A percentile compares a stretch with the other conserved stretches of the same genome.
phyloP scores from a whole-genome alignment of 2,888 invertebrate species.

The Orthonevra nobilis region DNA sequence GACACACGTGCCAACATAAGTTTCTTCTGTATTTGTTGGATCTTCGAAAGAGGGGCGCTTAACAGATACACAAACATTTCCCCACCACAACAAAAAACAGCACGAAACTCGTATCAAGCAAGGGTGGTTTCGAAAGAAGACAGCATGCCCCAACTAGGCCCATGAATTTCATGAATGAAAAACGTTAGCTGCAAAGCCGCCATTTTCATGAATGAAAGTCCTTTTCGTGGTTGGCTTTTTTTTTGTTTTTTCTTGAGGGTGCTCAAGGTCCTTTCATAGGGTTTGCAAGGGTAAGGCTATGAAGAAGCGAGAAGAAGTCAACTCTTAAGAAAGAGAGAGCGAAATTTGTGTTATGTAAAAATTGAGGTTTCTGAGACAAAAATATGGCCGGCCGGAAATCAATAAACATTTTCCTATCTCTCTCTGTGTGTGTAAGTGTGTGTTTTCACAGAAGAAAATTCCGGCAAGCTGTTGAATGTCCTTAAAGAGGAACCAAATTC shows the following conservation, averaged over 20 bases:
- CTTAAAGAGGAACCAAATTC: slow-evolving; percentile 38
- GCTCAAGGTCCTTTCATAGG: slow-evolving; percentile 51
- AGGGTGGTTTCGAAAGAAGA: slow-evolving; percentile 7
- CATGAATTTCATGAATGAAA: slow-evolving; percentile 63
- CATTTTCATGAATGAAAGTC: slow-evolving; percentile 61
- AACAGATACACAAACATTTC: slow-evolving; percentile 8
- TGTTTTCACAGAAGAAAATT: background rate
- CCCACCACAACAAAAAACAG: slow-evolving; percentile 18
- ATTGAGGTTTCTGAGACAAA: slow-evolving; percentile 40
- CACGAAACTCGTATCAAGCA: slow-evolving; percentile 23
- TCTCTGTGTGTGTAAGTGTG: slow-evolving; percentile 16
- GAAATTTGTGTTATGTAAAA: slow-evolving; percentile 34
- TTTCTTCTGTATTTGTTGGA: slow-evolving; percentile 4
- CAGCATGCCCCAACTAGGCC: slow-evolving; percentile 33
- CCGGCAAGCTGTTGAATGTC: slow-evolving; percentile 64
- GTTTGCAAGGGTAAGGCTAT: background rate
- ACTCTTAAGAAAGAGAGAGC: slow-evolving; percentile 5
- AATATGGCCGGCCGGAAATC: slow-evolving; percentile 67
- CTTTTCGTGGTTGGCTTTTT: too few relatives aligned
- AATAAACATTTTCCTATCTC: slow-evolving; percentile 43
- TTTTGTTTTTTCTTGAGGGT: too few relatives aligned
- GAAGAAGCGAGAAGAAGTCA: slow-evolving; percentile 29
- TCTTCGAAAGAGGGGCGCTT: slow-evolving; percentile 51
- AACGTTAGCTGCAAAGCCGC: slow-evolving; percentile 34
- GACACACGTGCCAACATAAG: slow-evolving; percentile 43